phyloP scores from a whole-genome alignment of 2,888 invertebrate genomes.

The Oxytorus armatus region DNA sequence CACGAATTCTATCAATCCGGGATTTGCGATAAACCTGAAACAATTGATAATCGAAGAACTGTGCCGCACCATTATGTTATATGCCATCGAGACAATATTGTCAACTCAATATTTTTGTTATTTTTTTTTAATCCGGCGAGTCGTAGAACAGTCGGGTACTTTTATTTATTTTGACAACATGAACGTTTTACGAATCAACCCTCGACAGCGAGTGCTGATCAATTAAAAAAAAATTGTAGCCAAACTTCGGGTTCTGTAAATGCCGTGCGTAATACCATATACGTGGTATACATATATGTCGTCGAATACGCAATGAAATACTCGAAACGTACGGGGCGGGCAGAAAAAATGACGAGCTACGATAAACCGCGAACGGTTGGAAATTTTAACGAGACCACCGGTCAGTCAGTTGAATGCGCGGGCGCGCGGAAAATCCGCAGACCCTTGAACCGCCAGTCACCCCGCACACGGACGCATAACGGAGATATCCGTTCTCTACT shows the following conservation, averaged over 20 bases:
- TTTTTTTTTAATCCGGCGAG: background rate
- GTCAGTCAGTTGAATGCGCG: slow-evolving; percentile 51
- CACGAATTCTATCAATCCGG: too few species aligned
- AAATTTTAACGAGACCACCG: slow-evolving; percentile 60
- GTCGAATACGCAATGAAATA: slow-evolving; percentile 46
- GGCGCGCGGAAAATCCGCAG: slow-evolving; percentile 45
- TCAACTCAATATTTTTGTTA: background rate
- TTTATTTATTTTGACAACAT: background rate
- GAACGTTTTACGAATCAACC: background rate
- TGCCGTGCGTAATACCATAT: slow-evolving; percentile 2
- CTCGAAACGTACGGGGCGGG: slow-evolving; percentile 46
- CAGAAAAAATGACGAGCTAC: slow-evolving; percentile 62
- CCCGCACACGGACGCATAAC: slow-evolving; percentile 35
- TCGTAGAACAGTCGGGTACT: background rate
- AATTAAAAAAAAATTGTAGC: slow-evolving; percentile 25
- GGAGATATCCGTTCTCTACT: slow-evolving; percentile 46
- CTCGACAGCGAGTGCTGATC: slow-evolving; percentile 20
- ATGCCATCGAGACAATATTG: too few species aligned
- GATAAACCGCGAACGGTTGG: slow-evolving; percentile 47
- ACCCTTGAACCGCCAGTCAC: slow-evolving; percentile 56
- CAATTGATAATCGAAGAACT: too few species aligned
- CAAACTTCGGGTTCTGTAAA: slow-evolving; percentile 22
- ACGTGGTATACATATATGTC: slow-evolving; percentile 3
- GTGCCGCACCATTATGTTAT: too few species aligned
- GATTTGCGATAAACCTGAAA: too few species aligned